Conservation (phyloP, 2,113 vertebrate species). For the Notothenia rossii region DNA sequence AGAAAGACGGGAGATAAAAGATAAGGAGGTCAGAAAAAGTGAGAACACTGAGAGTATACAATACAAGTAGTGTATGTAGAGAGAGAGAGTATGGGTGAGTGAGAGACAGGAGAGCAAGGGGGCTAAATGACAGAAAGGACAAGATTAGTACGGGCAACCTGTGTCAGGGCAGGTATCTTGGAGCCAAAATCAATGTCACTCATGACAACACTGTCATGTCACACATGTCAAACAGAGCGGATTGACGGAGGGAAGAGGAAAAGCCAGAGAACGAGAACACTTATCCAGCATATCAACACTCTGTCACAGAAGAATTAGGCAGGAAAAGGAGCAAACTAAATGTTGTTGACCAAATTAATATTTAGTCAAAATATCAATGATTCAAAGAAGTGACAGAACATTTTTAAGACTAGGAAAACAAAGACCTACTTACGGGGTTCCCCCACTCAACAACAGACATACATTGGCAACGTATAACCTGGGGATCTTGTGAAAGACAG, state of each 20-base stretch:
- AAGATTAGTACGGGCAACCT: conserved; percentile 12
- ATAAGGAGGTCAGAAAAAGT: no score
- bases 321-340: background rate
- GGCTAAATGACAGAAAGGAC: background rate
- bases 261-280: background rate
- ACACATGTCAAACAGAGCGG: conserved; percentile 1
- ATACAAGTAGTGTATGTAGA: no score
- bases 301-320: background rate
- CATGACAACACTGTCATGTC: conserved; percentile 10
- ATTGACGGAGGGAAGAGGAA: background rate
- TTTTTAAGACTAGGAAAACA: background rate
- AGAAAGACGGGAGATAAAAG: background rate
- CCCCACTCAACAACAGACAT: background rate
- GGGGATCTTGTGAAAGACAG: background rate
- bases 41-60: background rate
- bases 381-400: background rate
- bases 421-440: background rate
- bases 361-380: background rate
- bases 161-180: conserved; percentile 1
- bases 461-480: background rate
- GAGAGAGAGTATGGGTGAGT: background rate
- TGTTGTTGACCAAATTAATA: background rate
- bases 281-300: background rate
- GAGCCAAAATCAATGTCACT: conserved; percentile 33
- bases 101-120: background rate